Conservation (phyloP, 2,113 vertebrate species). For the Melanerpes formicivorus region DNA sequence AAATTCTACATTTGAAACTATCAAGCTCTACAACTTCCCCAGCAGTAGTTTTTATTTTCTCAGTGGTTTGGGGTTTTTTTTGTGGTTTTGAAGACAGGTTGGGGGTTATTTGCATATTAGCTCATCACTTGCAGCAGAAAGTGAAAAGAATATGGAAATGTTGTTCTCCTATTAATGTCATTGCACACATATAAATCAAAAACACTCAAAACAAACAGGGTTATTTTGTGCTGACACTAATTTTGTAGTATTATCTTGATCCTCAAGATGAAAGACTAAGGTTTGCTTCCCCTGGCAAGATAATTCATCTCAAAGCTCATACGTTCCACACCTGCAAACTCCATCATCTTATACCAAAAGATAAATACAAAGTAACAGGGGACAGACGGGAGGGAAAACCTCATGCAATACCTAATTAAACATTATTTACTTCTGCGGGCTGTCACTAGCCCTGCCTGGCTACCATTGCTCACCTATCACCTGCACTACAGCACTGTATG, state of each 20-base stretch:
- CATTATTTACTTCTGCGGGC: not conserved
- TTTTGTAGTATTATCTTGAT: not conserved
- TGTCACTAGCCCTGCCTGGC: not conserved
- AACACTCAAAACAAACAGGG: not conserved
- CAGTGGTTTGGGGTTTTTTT: not conserved
- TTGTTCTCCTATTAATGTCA: not conserved
- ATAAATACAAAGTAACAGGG: not conserved
- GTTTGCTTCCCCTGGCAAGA: not conserved
- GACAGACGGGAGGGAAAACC: not conserved
- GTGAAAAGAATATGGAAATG: not conserved
- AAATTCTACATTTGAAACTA: not conserved
- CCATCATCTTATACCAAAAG: not conserved
- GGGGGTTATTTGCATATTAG: not conserved
- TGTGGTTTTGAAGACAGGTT: not conserved
- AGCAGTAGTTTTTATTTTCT: too few relatives aligned
- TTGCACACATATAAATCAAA: fast-evolving
- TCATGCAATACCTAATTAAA: not conserved
- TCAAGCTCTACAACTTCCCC: not conserved
- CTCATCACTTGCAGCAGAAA: not conserved
- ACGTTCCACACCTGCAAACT: not conserved
- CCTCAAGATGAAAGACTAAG: not conserved
- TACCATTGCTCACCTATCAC: not conserved
- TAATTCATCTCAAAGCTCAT: not conserved
- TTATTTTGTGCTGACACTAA: not conserved
- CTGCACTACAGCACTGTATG: fast-evolving